A percentile compares a stretch with the other conserved stretches of the same genome.
Evolutionary conservation across 1,140 invertebrate species (phyloP).

Genomic region (Drosophila repleta): DNA sequence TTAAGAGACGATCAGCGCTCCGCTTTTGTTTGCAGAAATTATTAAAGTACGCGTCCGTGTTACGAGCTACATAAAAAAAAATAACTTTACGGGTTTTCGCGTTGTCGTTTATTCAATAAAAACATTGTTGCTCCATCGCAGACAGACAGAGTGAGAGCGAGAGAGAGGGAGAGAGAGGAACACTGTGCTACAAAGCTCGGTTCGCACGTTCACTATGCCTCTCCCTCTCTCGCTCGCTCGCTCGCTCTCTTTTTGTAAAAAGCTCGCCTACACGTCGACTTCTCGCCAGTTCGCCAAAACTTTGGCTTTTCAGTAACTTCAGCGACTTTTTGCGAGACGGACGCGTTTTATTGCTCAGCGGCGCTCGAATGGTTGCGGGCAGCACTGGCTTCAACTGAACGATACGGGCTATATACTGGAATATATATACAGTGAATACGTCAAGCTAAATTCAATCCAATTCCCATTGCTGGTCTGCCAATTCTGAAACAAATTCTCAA

Average conservation of each 20-base stretch:
- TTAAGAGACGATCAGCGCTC: conserved; percentile 35
- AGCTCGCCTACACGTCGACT: conserved; percentile 37
- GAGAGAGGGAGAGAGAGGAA: not conserved
- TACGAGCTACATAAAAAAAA: conserved; percentile 47
- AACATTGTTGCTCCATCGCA: conserved; percentile 55
- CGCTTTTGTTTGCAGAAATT: conserved; percentile 63
- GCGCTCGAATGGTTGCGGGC: not conserved
- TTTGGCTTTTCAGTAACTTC: conserved; percentile 69
- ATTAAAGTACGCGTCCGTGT: conserved; percentile 54
- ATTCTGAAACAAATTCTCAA: conserved; percentile 32
- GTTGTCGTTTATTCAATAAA: conserved; percentile 74
- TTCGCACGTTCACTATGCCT: conserved; percentile 12
- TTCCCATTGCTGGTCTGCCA: conserved; percentile 15
- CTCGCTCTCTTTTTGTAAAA: conserved; percentile 9
- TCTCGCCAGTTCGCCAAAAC: conserved; percentile 31
- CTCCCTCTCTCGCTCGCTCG: not conserved
- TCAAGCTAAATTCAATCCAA: conserved; percentile 7
- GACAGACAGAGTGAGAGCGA: not conserved
- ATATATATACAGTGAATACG: conserved; percentile 34
- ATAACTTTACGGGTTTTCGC: conserved; percentile 55
- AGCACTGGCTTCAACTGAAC: conserved; percentile 43
- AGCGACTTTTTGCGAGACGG: conserved; percentile 79
- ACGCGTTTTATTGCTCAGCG: conserved; percentile 56
- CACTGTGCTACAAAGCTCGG: conserved; percentile 65
- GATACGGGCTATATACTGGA: conserved; percentile 44